These are phyloP conservation scores for Alfaro cultratus DNA, from an alignment of 2,797 vertebrate species.

Conservation along the genomic window DNA sequence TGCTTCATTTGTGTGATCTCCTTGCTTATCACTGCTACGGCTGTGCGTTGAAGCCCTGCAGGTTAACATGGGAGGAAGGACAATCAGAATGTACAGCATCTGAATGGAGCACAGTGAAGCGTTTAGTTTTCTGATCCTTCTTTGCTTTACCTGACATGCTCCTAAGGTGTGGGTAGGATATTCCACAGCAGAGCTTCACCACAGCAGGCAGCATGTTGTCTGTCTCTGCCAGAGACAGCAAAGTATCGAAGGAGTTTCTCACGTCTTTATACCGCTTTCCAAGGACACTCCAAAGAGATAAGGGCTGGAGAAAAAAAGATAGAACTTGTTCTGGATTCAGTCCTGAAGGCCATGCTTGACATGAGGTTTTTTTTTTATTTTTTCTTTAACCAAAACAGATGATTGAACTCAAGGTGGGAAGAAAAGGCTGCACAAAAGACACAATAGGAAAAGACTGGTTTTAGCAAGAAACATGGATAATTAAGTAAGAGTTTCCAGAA, in stretches of 20 bases:
- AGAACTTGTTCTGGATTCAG: slow-evolving; percentile 54
- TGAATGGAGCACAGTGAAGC: background rate
- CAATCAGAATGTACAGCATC: background rate
- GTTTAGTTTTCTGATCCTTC: background rate
- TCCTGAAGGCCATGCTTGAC: slow-evolving; percentile 9
- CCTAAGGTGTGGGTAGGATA: slow-evolving; percentile 83
- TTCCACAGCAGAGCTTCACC: slow-evolving; percentile 87
- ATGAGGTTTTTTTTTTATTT: background rate
- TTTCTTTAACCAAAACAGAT: slow-evolving; percentile 6
- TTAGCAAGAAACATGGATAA: background rate
- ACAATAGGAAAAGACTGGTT: background rate
- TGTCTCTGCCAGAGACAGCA: slow-evolving; percentile 53
- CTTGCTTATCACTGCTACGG: slow-evolving; percentile 74
- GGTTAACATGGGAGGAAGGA: background rate
- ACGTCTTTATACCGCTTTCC: slow-evolving; percentile 74
- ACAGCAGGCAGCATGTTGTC: slow-evolving; percentile 82
- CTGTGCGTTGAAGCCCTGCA: slow-evolving; percentile 78
- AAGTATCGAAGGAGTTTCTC: background rate
- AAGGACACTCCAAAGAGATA: slow-evolving; percentile 81
- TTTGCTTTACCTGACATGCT: slow-evolving; percentile 76
- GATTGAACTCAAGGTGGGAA: slow-evolving; percentile 16
- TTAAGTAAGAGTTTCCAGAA: background rate
- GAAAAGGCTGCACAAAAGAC: slow-evolving; percentile 6
- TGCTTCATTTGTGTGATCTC: slow-evolving; percentile 69
- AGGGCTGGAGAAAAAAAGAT: slow-evolving; percentile 63